phyloP scores from a whole-genome alignment of 2,888 invertebrate species.

The Pheosia gnoma region DNA sequence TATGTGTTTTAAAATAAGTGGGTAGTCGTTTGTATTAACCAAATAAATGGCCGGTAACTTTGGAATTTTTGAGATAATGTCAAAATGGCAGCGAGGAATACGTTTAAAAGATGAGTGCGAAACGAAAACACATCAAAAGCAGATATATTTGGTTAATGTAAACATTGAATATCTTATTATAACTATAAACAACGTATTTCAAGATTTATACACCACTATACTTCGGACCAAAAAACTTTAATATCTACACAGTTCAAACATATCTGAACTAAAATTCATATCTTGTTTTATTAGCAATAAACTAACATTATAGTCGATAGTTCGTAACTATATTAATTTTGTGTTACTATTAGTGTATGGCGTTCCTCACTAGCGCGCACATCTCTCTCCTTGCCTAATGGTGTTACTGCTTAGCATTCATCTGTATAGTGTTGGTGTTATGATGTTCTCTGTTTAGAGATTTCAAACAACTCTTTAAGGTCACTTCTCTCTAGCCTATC shows the following conservation, averaged over 20 bases:
- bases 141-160: slow-evolving; percentile 1
- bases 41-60: neutral
- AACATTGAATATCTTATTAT: slow-evolving; percentile 4
- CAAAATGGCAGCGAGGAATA: neutral
- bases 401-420: slow-evolving; percentile 47
- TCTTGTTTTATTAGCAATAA: slow-evolving; percentile 75
- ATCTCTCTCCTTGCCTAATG: slow-evolving; percentile 59
- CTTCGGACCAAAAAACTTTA: slow-evolving; percentile 71
- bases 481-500: no score
- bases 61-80: neutral
- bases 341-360: slow-evolving; percentile 38
- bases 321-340: slow-evolving; percentile 44
- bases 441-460: slow-evolving; percentile 46
- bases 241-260: slow-evolving; percentile 67
- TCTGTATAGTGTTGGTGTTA: slow-evolving; percentile 43
- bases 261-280: slow-evolving; percentile 75
- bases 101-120: neutral
- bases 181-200: slow-evolving; percentile 14
- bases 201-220: slow-evolving; percentile 36
- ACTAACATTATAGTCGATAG: slow-evolving; percentile 47
- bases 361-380: slow-evolving; percentile 46
- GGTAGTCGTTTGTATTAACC: neutral
- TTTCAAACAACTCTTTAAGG: neutral
- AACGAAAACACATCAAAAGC: neutral
- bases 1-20: neutral